Base-by-base conservation (phyloP, 2,113 vertebrate genomes). In the Falcunculus frontatus region DNA sequence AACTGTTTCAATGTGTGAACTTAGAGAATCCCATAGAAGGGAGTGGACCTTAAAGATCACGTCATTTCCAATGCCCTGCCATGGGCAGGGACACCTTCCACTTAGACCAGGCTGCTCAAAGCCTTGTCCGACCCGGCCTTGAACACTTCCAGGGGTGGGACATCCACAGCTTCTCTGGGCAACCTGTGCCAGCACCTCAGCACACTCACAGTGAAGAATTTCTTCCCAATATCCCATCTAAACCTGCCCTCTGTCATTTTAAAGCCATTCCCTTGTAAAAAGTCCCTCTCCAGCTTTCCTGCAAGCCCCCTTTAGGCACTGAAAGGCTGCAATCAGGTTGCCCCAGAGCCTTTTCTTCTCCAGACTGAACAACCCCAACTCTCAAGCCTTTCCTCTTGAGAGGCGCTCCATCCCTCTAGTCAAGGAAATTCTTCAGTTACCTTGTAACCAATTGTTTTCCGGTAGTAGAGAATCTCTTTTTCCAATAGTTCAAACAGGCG, bases 401-500 rank as follows among this genome's bases (percentile, higher is more conserved):
- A 60, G 21, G 18, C 16, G n/a, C 21, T 69, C 33, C 17, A 19
- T 20, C 63, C 30, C 41, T 41, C 17, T 37, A 57, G 12, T 9
- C 26, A 56, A 37, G 41, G 15, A 63, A 77, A 49, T 35, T 37
- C 39, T 82, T 56, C 35, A 39, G 20, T 92, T 96, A 99, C 99
- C 99, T 99, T 99, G 97, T 99, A 99, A 75, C 99, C 99, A 63
- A 99, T 99, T n/a, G 99, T 99, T 95, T 99, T 99, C 77, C 99
- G 98, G 97, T 99, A 99, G 97, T 99, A 99, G 16, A 99, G 98
- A 96, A 99, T 99, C 97, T 99, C 99, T 95, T 99, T 99, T 96
- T 99, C 99, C 72, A 99, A 79, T 35, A 99, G 98, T 95, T 99
- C 99, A 98, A 99, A 99, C 52, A 99, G 98, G 74, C 99, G 99